phyloP scores from a whole-genome alignment of 2,888 invertebrate genomes.

The Cryptosula pallasiana region DNA sequence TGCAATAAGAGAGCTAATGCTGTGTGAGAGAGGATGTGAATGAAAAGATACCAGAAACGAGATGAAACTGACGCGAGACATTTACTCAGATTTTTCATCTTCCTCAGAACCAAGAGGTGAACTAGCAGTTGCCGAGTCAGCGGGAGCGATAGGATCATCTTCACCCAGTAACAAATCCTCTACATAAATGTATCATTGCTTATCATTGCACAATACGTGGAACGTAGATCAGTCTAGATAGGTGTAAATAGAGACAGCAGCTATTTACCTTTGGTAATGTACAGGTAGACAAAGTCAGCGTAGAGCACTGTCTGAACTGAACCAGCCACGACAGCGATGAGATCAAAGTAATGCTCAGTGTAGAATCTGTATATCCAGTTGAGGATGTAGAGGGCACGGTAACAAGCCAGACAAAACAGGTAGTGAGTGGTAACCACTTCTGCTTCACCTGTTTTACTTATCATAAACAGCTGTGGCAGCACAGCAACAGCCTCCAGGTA shows the following conservation, averaged over 20 bases:
- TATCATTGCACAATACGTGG: too few relatives aligned
- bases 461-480: conserved; percentile 94
- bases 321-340: conserved; percentile 95
- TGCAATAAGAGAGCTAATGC: too few relatives aligned
- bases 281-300: conserved; percentile 99
- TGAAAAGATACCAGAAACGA: background rate
- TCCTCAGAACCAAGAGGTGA: background rate
- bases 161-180: conserved; percentile 13
- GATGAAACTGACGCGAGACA: background rate
- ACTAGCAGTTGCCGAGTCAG: background rate
- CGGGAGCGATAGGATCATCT: background rate
- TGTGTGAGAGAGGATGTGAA: background rate
- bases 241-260: too few relatives aligned
- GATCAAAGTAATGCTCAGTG: conserved; percentile 86
- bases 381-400: conserved; percentile 76
- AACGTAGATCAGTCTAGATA: too few relatives aligned
- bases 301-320: conserved; percentile 95
- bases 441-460: conserved; percentile 86
- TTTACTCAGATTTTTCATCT: conserved; percentile 19
- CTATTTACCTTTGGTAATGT: conserved; percentile 86
- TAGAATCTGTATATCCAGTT: conserved; percentile 91
- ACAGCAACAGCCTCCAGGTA: conserved; percentile 98
- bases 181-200: too few relatives aligned
- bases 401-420: conserved; percentile 57
- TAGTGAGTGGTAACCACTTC: conserved; percentile 80